Evolutionary conservation across 2,888 invertebrate species (phyloP).

Genomic region (Acanthacorydalis orientalis): DNA sequence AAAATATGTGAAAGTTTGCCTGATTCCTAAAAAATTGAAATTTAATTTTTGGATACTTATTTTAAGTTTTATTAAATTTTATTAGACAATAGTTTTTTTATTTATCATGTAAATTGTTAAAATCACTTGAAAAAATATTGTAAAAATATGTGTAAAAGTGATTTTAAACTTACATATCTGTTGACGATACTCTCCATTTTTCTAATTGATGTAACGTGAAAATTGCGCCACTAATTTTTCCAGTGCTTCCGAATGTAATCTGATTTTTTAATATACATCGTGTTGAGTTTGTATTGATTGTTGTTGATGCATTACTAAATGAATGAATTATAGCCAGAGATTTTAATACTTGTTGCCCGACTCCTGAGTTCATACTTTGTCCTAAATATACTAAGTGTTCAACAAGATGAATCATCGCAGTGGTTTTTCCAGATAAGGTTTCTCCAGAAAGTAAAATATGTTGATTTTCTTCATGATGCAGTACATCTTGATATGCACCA

Average conservation of each 20-base stretch:
- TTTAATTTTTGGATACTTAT: background rate
- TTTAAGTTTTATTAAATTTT: background rate
- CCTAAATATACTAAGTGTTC: conserved; percentile 72
- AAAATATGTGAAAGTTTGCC: conserved; percentile 78
- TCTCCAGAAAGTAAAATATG: conserved; percentile 81
- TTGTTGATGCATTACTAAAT: conserved; percentile 71
- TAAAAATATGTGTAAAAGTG: background rate
- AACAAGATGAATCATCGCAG: conserved; percentile 60
- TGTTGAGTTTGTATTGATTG: conserved; percentile 71
- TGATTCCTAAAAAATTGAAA: conserved; percentile 44
- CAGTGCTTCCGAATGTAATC: conserved; percentile 68
- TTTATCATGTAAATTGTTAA: no score
- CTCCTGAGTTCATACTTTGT: conserved; percentile 44
- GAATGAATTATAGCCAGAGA: conserved; percentile 57
- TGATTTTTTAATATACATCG: conserved; percentile 66
- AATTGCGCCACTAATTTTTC: conserved; percentile 77
- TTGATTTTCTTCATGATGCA: conserved; percentile 75
- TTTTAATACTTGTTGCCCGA: conserved; percentile 43
- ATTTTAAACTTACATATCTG: conserved; percentile 42
- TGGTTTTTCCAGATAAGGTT: conserved; percentile 82
- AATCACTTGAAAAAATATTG: background rate
- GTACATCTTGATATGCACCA: conserved; percentile 75
- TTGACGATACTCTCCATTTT: conserved; percentile 71
- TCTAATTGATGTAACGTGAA: conserved; percentile 77
- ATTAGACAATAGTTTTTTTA: no score